Conservation (phyloP, 2,113 vertebrate genomes). For the Polypterus bichir region DNA sequence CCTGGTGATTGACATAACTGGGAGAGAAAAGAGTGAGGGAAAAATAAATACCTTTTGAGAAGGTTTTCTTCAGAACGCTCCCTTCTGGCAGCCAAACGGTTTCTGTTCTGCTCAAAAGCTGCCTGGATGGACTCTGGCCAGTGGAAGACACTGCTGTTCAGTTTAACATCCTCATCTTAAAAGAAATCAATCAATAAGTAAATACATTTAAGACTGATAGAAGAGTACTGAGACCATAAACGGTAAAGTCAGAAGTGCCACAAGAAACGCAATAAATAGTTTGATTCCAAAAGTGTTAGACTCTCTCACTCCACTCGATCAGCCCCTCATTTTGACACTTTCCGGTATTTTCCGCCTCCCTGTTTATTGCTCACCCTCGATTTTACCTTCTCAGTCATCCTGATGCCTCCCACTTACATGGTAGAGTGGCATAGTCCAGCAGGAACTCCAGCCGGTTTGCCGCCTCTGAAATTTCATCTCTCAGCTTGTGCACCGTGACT, state of each 20-base stretch:
- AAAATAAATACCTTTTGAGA: conserved; percentile 47
- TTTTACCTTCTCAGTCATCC: no score
- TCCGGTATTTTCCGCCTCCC: no score
- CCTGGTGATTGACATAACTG: no score
- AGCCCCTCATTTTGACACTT: no score
- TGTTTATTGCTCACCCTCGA: no score
- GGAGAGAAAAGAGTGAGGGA: no score
- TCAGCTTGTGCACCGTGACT: conserved; percentile 59
- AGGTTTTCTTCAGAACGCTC: conserved; percentile 44
- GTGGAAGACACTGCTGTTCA: conserved; percentile 64
- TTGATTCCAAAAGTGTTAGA: no score
- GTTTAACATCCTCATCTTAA: conserved; percentile 63
- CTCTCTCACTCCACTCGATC: no score
- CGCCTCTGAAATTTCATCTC: conserved; percentile 51
- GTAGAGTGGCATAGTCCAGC: conserved; percentile 60
- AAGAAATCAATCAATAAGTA: conserved; percentile 7
- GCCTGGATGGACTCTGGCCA: conserved; percentile 63
- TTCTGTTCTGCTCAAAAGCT: conserved; percentile 50
- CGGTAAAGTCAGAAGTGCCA: no score
- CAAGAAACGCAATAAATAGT: no score
- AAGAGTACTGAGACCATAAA: no score
- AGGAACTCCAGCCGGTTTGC: conserved; percentile 56
- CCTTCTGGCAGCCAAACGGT: conserved; percentile 31
- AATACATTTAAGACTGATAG: no score
- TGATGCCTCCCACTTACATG: conserved; percentile 40